Base-by-base conservation (phyloP, 1,140 invertebrate genomes). In the Gryllus bimaculatus region DNA sequence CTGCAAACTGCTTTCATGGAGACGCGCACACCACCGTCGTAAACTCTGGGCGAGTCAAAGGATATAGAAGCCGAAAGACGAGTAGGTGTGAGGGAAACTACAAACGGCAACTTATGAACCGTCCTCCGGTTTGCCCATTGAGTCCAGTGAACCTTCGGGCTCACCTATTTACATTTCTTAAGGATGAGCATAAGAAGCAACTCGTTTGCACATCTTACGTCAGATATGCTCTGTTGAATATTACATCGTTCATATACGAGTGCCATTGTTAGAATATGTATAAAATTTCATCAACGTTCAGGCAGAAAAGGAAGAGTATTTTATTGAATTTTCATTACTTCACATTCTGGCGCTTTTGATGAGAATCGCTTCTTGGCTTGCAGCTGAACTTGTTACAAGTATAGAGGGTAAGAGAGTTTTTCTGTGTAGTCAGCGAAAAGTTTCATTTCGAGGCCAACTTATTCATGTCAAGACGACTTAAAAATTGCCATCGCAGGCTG, bases 241-340 rank as follows among this genome's bases (percentile, higher is more conserved):
- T 66, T 66, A 66, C 54, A 66, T 66, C 54, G 54, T 18, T 66
- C 54, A 66, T 66, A 66, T 66, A n/a, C n/a, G n/a, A n/a, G n/a
- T n/a, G 18, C 10, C 54, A 7, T 66, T 3, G 54, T 66, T 7
- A 7, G 54, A 66, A 18, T 66, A 66, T 66, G 54, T 66, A 66
- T 18, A 18, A 66, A 66, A 66, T 66, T 13, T 10, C 54, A 66
- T 10, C 10, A 66, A 66, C 26, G 1, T 39, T 39, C 1, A 39
- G 18, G 10, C 10, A 66, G 54, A 66, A 66, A 18, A 66, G 18
- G 54, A 18, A 66, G 54, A 66, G 54, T 66, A 66, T 66, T 66
- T 66, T 66, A 66, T 66, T 66, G 54, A 66, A 66, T 66, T 66
- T 66, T 66, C 54, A 66, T 66, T 66, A 66, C 54, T 66, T 66